Conservation (phyloP, 2,113 vertebrate genomes). For the Herpailurus yagouaroundi region DNA sequence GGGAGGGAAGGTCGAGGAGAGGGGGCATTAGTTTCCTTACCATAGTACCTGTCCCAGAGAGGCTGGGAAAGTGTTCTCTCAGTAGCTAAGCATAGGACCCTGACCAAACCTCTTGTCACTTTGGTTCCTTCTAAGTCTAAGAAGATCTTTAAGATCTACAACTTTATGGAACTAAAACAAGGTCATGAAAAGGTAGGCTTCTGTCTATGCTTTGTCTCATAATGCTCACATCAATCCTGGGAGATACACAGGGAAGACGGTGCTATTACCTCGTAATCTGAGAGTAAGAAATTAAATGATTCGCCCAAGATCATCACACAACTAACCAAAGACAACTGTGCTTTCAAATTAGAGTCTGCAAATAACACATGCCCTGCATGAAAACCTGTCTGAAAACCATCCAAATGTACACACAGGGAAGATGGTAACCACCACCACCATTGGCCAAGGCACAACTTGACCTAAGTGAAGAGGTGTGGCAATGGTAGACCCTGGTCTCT, state of each 20-base stretch:
- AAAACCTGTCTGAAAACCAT: background rate
- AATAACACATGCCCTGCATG: background rate
- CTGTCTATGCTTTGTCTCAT: background rate
- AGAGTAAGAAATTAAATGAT: background rate
- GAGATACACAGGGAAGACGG: background rate
- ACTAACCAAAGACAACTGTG: background rate
- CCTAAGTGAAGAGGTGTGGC: background rate
- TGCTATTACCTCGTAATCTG: background rate
- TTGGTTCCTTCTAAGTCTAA: conserved; percentile 12
- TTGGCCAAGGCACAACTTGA: background rate
- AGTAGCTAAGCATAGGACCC: background rate
- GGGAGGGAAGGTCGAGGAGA: background rate
- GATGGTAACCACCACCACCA: background rate
- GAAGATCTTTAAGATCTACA: background rate
- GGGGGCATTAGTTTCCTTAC: background rate
- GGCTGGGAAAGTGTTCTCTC: background rate
- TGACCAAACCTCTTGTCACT: background rate
- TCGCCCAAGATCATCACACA: background rate
- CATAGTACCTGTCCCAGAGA: background rate
- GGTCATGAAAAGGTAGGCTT: conserved; percentile 9
- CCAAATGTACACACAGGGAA: background rate
- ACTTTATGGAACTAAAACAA: background rate
- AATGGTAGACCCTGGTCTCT: background rate
- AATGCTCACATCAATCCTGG: background rate
- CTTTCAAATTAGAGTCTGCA: background rate